Evolutionary conservation across 2,113 vertebrate genomes (phyloP).

Genomic region (Ophiodon elongatus): DNA sequence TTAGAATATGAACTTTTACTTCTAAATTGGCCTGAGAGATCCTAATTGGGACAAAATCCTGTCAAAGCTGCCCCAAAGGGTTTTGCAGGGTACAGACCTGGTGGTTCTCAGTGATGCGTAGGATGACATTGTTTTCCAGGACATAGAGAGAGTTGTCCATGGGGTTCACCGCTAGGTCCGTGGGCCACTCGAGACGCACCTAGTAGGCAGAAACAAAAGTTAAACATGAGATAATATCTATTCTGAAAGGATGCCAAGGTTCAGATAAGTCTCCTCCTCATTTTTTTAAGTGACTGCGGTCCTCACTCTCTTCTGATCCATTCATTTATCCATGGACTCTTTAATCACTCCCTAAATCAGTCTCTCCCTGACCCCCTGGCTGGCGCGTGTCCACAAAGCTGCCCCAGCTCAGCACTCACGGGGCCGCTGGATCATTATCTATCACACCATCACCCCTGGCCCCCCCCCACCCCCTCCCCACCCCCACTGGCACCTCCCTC

Average conservation of each 20-base stretch:
- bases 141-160: slow-evolving; percentile 99
- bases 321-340: slow-evolving; percentile 65
- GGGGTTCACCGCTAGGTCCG: slow-evolving; percentile 97
- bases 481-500: slow-evolving; percentile 20
- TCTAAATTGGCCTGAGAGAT: slow-evolving; percentile 58
- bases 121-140: slow-evolving; percentile 98
- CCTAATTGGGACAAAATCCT: slow-evolving; percentile 72
- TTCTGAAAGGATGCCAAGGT: slow-evolving; percentile 53
- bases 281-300: slow-evolving; percentile 66
- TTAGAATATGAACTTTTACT: slow-evolving; percentile 45
- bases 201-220: slow-evolving; percentile 65
- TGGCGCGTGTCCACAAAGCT: slow-evolving; percentile 93
- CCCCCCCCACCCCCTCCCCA: slow-evolving; percentile 22
- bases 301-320: slow-evolving; percentile 56
- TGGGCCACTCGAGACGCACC: slow-evolving; percentile 99
- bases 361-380: slow-evolving; percentile 77
- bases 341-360: slow-evolving; percentile 69
- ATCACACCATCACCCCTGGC: slow-evolving; percentile 59
- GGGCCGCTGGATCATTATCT: slow-evolving; percentile 87
- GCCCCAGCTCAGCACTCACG: slow-evolving; percentile 85
- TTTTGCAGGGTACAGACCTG: slow-evolving; percentile 86
- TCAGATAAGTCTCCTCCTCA: slow-evolving; percentile 52
- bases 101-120: slow-evolving; percentile 98
- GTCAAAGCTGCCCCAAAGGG: slow-evolving; percentile 52
- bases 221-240: slow-evolving; percentile 14